Conservation (phyloP, 2,113 vertebrate species). For the Castor canadensis region DNA sequence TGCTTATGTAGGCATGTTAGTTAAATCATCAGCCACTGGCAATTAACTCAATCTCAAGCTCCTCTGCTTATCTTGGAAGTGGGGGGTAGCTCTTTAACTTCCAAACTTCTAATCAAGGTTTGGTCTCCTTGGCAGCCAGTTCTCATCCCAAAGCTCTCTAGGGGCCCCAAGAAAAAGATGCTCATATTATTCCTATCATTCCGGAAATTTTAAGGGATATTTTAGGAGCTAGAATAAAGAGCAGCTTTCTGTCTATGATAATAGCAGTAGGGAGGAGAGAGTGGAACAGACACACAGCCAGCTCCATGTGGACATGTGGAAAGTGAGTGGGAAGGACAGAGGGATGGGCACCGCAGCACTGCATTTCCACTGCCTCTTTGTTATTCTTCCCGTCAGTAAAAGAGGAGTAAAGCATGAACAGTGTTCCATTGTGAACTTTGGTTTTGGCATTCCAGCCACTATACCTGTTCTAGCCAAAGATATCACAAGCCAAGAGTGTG, state of each 20-base stretch:
- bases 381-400: background rate
- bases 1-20: too few species aligned
- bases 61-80: too few species aligned
- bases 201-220: background rate
- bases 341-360: rapidly evolving
- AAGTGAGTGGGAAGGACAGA: background rate
- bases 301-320: background rate
- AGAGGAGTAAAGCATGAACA: background rate
- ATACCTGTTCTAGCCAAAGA: background rate
- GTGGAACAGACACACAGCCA: too few species aligned
- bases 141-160: background rate
- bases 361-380: background rate
- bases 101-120: too few species aligned
- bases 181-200: too few species aligned
- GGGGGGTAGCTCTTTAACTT: too few species aligned
- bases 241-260: background rate
- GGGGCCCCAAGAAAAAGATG: background rate
- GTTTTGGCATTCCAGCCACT: background rate
- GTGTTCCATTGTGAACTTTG: background rate
- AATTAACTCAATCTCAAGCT: too few species aligned
- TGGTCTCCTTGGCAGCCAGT: background rate
- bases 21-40: too few species aligned
- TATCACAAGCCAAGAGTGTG: background rate
- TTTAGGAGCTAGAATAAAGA: too few species aligned
- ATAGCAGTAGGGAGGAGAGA: background rate